Evolutionary conservation across 2,888 invertebrate genomes (phyloP).

Genomic region (Seira sanloemensis): DNA sequence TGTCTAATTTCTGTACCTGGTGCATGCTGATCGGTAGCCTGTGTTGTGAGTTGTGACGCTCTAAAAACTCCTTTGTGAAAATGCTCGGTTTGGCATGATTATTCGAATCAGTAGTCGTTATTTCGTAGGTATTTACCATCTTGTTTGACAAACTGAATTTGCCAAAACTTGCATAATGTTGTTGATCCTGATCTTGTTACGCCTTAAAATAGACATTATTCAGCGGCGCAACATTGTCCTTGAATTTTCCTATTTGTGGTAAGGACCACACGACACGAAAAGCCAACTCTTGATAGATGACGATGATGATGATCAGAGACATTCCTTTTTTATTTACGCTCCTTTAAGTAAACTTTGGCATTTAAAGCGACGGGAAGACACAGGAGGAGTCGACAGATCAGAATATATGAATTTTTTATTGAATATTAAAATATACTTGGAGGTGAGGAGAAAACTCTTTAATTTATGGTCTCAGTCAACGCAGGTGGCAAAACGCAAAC

Average conservation of each 20-base stretch:
- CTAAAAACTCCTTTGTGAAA: background rate
- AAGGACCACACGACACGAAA: slow-evolving; percentile 1
- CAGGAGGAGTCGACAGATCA: background rate
- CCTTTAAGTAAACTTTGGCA: background rate
- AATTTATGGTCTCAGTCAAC: background rate
- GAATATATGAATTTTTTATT: background rate
- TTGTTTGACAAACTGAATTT: background rate
- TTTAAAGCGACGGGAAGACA: background rate
- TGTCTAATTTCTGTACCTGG: background rate
- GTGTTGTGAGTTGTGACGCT: background rate
- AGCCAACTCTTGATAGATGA: background rate
- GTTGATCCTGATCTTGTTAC: slow-evolving; percentile 57
- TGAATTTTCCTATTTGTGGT: slow-evolving; percentile 33
- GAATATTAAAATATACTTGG: background rate
- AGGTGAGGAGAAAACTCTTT: background rate
- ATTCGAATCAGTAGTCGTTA: background rate
- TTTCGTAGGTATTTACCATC: background rate
- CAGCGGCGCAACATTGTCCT: slow-evolving; percentile 8
- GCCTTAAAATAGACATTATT: slow-evolving; percentile 24
- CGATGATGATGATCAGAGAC: background rate
- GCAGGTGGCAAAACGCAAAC: background rate
- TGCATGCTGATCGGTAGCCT: background rate
- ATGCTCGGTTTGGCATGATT: background rate
- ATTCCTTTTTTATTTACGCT: background rate
- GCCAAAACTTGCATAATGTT: background rate